Conservation (phyloP, 2,113 vertebrate species). For the Pseudolaguvia tuberculata region DNA sequence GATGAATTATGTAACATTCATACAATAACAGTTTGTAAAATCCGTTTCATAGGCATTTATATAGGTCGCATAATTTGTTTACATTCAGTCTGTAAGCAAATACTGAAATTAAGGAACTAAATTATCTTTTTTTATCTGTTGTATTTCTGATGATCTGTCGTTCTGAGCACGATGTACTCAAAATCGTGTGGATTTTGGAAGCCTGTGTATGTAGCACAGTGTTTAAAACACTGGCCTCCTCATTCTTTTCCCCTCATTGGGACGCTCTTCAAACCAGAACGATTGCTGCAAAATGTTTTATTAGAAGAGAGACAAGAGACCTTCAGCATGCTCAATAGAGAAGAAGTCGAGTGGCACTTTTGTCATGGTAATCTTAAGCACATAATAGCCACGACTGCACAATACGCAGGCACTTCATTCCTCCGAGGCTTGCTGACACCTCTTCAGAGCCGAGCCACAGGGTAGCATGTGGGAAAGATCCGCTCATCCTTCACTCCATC, state of each 20-base stretch:
- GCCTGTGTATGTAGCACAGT: slow-evolving; percentile 11
- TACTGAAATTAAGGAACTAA: not conserved
- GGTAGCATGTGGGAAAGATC: slow-evolving; percentile 99
- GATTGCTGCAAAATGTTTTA: slow-evolving; percentile 99
- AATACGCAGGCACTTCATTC: slow-evolving; percentile 98
- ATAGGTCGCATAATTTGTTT: not conserved
- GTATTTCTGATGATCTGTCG: not conserved
- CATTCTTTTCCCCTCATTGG: slow-evolving; percentile 38
- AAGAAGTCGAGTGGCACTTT: slow-evolving; percentile 99
- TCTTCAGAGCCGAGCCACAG: slow-evolving; percentile 93
- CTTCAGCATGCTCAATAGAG: slow-evolving; percentile 92
- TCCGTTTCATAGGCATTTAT: no score
- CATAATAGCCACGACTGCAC: slow-evolving; percentile 94
- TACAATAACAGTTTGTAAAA: not conserved
- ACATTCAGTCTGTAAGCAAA: not conserved
- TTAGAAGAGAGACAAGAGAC: slow-evolving; percentile 89
- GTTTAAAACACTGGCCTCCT: slow-evolving; percentile 36
- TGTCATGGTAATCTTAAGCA: slow-evolving; percentile 99
- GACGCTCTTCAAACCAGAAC: slow-evolving; percentile 81
- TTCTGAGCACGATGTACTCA: not conserved
- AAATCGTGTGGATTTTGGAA: slow-evolving; percentile 6
- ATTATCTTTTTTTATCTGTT: not conserved
- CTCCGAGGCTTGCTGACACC: slow-evolving; percentile 94
- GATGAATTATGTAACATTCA: not conserved
- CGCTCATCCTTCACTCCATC: slow-evolving; percentile 72